Evolutionary conservation across 2,888 invertebrate species (phyloP), one percentile per base, ranked within the genome.

Genomic region (Pomacea canaliculata): DNA sequence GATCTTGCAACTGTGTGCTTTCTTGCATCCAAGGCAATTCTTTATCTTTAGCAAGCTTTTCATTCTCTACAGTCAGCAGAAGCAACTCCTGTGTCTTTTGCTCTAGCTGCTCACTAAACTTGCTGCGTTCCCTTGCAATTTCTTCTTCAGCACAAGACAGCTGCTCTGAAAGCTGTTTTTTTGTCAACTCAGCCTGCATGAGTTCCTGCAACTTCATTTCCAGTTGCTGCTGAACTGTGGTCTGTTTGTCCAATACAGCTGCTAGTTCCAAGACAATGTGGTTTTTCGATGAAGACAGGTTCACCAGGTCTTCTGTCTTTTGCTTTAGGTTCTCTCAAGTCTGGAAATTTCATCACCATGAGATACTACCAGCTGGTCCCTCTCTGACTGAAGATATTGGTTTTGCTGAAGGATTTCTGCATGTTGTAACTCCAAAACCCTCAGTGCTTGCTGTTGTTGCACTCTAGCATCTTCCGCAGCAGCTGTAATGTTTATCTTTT

Each of bases 151-250:
- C 60, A 51, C 8, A n/a, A 13, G 23, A 46, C 9, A 76, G 60
- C 59, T 49, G 48, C 19, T 23, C n/a, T 67, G 66, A 56, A 23
- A 65, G 7, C 27, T 71, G 27, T 27, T 66, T 59, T 48, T 67
- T 67, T 51, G 66, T 68, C 46, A 16, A 59, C 23, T 66, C n/a
- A 10, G 27, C 12, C 27, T 63, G 63, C 19, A 19, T 10, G 12
- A 77, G 10, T 18, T 77, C 66, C 37, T 69, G 13, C 19, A 71
- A 63, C 59, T 73, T 77, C 59, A 73, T 65, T 8, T 78, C 78
- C 46, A 77, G 69, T 27, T 73, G 48, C 8, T 71, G 62, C 16
- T 76, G 70, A 16, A 78, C 8, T n/a, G 73, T 73, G 19, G 70
- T 65, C 27, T 73, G 69, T 27, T 77, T 73, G 9, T 73, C 78